phyloP scores from a whole-genome alignment of 2,888 invertebrate species.

The Tetanocera ferruginea region DNA sequence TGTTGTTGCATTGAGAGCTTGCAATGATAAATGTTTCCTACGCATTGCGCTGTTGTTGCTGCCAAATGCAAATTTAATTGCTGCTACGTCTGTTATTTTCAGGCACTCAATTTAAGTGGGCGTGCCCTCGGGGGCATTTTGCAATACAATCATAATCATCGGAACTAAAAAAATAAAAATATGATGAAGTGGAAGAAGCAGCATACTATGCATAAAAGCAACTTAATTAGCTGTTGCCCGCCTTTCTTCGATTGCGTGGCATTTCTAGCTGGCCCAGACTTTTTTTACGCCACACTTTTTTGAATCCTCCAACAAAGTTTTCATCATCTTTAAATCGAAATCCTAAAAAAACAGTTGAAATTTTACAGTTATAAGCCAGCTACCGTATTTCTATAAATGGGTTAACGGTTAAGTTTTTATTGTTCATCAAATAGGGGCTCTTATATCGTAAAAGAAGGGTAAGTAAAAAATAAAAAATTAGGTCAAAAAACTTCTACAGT shows the following conservation, averaged over 20 bases:
- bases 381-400: conserved; percentile 42
- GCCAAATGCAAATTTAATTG: conserved; percentile 70
- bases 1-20: conserved; percentile 35
- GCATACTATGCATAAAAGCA: neutral
- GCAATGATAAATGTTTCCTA: conserved; percentile 69
- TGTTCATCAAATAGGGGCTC: neutral
- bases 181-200: conserved; percentile 40
- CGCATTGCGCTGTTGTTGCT: conserved; percentile 52
- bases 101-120: conserved; percentile 69
- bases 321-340: neutral
- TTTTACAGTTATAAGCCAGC: conserved; percentile 35
- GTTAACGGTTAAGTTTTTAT: conserved; percentile 41
- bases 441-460: neutral
- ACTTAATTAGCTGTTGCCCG: conserved; percentile 26
- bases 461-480: no score
- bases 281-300: neutral
- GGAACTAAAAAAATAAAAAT: conserved; percentile 8
- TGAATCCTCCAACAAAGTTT: neutral
- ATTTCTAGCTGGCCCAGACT: neutral
- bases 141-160: conserved; percentile 37
- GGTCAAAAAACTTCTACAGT: no score
- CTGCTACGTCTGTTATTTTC: conserved; percentile 51
- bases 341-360: neutral
- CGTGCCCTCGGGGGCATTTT: conserved; percentile 53
- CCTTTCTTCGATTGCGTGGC: conserved; percentile 23